These are phyloP conservation scores for Ashinkailepas kermadecensis DNA, from an alignment of 2,888 invertebrate species.

Conservation along the genomic window DNA sequence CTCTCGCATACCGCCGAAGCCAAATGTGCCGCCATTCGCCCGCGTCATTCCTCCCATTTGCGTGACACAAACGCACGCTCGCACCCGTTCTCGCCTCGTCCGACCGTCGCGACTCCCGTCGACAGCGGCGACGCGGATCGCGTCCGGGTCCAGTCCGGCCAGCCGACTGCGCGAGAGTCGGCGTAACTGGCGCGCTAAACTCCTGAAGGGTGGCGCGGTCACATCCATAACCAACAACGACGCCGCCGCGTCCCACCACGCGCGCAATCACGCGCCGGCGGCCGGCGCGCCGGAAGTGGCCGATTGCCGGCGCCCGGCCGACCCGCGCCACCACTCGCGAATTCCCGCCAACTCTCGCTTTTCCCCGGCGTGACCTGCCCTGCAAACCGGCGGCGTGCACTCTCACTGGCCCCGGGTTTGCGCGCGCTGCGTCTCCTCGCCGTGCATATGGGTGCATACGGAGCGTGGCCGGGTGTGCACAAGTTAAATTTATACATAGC, in stretches of 20 bases:
- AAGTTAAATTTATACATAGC: too few species aligned
- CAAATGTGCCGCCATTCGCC: too few species aligned
- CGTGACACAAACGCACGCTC: too few species aligned
- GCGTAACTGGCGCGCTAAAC: background rate
- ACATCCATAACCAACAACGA: background rate
- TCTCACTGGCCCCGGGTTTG: too few species aligned
- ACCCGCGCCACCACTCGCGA: background rate
- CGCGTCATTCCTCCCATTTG: too few species aligned
- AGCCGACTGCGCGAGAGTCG: background rate
- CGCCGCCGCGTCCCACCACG: background rate
- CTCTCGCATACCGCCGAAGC: too few species aligned
- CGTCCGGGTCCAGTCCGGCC: background rate
- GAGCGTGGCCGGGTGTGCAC: too few species aligned
- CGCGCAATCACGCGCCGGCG: background rate
- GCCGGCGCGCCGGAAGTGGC: background rate
- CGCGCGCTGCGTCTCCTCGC: too few species aligned
- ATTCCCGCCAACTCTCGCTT: background rate
- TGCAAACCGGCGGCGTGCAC: too few species aligned
- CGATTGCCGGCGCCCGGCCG: background rate
- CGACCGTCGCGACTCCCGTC: background rate
- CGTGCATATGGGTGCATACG: too few species aligned
- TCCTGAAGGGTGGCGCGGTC: background rate
- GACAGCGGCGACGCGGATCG: background rate
- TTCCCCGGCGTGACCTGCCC: background rate
- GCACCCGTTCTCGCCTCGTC: too few species aligned